Conservation (phyloP, 2,888 invertebrate genomes). For the Meiosimyza platycephala region DNA sequence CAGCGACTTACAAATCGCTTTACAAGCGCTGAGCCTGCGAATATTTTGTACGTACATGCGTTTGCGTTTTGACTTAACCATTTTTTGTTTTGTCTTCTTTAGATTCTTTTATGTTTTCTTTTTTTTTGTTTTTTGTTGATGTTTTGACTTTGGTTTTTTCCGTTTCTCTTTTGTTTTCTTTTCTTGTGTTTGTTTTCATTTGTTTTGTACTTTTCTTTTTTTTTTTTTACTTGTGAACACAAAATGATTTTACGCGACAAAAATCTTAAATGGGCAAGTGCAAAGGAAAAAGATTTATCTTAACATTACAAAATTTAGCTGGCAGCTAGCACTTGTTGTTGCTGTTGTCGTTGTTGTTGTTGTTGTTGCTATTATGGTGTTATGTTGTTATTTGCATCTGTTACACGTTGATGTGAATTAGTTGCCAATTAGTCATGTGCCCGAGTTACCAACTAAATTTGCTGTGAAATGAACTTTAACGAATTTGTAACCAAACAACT, state of each 20-base stretch:
- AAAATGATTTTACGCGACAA: conserved; percentile 46
- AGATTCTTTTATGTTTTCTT: too few species aligned
- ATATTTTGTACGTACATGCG: conserved; percentile 8
- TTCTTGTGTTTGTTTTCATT: neutral
- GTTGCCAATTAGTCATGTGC: conserved; percentile 48
- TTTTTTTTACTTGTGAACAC: conserved; percentile 9
- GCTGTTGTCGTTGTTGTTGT: conserved; percentile 25
- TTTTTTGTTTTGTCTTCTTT: too few species aligned
- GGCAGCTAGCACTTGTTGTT: conserved; percentile 4
- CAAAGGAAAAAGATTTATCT: conserved; percentile 45
- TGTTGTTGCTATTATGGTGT: conserved; percentile 20
- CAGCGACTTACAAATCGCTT: conserved; percentile 16
- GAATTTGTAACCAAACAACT: too few species aligned
- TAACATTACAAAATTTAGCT: neutral
- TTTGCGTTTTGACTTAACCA: conserved; percentile 1
- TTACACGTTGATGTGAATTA: conserved; percentile 43
- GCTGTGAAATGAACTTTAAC: too few species aligned
- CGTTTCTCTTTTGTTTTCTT: neutral
- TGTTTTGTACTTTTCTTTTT: neutral
- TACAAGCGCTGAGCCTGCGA: conserved; percentile 16
- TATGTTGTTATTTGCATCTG: conserved; percentile 30
- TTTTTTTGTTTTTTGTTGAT: too few species aligned
- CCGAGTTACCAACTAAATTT: neutral
- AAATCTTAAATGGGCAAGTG: conserved; percentile 49
- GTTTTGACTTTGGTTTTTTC: too few species aligned